Evolutionary conservation across 1,140 invertebrate species (phyloP), one percentile per base, ranked within the genome.

Genomic region (Drosophila ironensis): DNA sequence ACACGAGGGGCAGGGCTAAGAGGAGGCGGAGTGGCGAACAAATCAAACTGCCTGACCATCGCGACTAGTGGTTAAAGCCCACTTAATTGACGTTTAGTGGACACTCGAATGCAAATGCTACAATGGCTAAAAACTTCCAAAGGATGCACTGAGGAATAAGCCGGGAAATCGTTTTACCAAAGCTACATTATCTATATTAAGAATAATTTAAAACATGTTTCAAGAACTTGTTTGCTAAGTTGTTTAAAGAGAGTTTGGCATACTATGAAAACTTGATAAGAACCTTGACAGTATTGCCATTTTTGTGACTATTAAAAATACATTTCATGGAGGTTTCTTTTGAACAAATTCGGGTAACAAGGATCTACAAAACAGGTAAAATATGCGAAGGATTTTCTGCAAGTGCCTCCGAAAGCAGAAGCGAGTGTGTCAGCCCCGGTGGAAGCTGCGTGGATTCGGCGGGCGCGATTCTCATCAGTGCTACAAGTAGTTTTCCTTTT

Each of bases 31-130:
- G 44, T 63, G 72, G 72, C 52, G 60, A 82, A 78, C 77, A 69
- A 82, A 82, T 82, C 77, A 82, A 82, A 82, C 68, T 75, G 72
- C 54, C 45, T 28, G 19, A 20, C 67, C 37, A 38, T 45, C 19
- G 52, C 33, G 30, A 61, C 66, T 56, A 60, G 57, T 72, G 66
- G 81, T 40, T 64, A 86, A 84, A 87, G 61, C 61, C 74, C 80
- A 86, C 80, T 86, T 86, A 86, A 86, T 86, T 86, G 80, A 86
- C 80, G 78, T 86, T 86, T 87, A 86, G 80, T 86, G 81, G 81
- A 87, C 80, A 86, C 80, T 87, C 81, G 70, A 86, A 86, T 71
- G 80, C 61, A 72, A 86, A 81, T 82, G 54, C 59, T 40, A 35
- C 30, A 38, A 30, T 17, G 44, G 41, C 44, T 37, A 38, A 56